These are phyloP conservation scores for Neelides folsomi DNA, from an alignment of 2,888 invertebrate species.

Conservation along the genomic window DNA sequence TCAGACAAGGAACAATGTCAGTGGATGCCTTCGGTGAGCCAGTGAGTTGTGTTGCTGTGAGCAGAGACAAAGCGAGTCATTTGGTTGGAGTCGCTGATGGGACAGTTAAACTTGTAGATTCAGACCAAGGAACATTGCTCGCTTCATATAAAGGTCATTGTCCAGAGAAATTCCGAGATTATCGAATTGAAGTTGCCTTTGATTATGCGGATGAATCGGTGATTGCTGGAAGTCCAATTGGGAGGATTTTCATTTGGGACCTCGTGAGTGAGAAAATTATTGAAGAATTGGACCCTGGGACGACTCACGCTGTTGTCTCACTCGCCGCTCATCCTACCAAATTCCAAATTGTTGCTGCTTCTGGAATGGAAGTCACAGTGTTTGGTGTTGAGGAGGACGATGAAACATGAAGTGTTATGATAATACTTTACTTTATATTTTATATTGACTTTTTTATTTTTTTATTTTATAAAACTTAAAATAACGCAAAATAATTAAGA, in stretches of 20 bases:
- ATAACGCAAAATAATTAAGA: too few species aligned
- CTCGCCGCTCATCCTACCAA: constrained; percentile 67
- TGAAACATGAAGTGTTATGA: too few species aligned
- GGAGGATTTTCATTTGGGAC: constrained; percentile 78
- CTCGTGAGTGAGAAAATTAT: constrained; percentile 57
- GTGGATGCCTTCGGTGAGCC: constrained; percentile 74
- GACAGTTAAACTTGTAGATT: constrained; percentile 73
- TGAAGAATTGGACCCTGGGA: constrained; percentile 38
- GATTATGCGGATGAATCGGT: constrained; percentile 72
- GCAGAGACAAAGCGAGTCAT: constrained; percentile 84
- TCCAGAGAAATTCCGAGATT: constrained; percentile 21
- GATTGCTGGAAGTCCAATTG: constrained; percentile 78
- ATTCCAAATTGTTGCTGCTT: constrained; percentile 56
- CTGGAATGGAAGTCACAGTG: constrained; percentile 55
- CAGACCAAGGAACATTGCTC: constrained; percentile 62
- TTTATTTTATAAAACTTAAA: too few species aligned
- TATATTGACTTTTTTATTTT: too few species aligned
- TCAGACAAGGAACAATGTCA: constrained; percentile 68
- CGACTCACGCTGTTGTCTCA: constrained; percentile 58
- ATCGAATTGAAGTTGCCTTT: constrained; percentile 28
- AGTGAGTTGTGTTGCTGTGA: constrained; percentile 68
- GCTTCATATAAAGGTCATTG: constrained; percentile 68
- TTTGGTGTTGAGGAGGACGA: constrained; percentile 44
- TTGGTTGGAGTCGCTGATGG: constrained; percentile 73
- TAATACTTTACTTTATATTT: too few species aligned